These are phyloP conservation scores for Peromyscus maniculatus DNA, from an alignment of 2,113 vertebrate species.

Conservation along the genomic window DNA sequence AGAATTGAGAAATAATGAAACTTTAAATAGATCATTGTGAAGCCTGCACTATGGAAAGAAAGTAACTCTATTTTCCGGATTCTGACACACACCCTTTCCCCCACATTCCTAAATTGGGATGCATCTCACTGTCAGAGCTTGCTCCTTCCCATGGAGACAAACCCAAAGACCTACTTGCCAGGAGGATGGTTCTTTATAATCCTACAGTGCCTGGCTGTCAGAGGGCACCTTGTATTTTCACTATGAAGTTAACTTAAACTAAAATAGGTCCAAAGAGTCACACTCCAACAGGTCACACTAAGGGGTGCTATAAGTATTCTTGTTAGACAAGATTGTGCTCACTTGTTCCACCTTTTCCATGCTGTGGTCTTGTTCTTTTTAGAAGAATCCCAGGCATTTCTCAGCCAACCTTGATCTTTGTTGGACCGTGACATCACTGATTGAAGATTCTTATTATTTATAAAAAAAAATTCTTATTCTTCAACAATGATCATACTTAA, in stretches of 20 bases:
- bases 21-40: conserved; percentile 53
- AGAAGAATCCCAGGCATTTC: not conserved
- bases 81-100: not conserved
- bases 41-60: not conserved
- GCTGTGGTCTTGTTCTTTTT: not conserved
- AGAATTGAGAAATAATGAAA: conserved; percentile 6
- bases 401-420: not conserved
- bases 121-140: not conserved
- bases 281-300: not conserved
- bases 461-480: not conserved
- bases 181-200: not conserved
- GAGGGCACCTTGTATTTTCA: not conserved
- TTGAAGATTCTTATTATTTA: conserved; percentile 12
- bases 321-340: not conserved
- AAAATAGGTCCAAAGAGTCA: not conserved
- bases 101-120: not conserved
- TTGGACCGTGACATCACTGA: not conserved
- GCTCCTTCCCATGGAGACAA: not conserved
- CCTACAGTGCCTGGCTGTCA: not conserved
- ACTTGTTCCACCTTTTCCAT: not conserved
- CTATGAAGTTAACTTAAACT: not conserved
- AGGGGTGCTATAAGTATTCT: not conserved
- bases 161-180: not conserved
- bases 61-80: not conserved
- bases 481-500: not conserved